Evolutionary conservation across 1,140 invertebrate genomes (phyloP), one percentile per base, ranked within the genome.

Genomic region (Orius insidiosus): DNA sequence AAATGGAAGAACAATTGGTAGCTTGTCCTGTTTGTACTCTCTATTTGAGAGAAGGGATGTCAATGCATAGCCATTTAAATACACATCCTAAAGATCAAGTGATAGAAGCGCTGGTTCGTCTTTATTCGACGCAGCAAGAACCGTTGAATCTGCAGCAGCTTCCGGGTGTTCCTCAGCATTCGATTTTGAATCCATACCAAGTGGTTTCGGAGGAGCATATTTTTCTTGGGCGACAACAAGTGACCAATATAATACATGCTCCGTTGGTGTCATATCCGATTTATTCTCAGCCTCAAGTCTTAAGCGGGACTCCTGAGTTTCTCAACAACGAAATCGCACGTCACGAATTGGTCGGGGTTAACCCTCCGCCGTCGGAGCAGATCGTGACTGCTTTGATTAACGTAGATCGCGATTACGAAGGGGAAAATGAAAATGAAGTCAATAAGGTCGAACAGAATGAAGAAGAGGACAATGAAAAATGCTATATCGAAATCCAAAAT

Each of bases 31-130:
- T 85, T 38, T 85, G 82, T 65, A 85, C 82, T 14, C 66, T 85
- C 35, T 85, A 75, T 59, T 66, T 85, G 39, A 73, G 80, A 50
- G 79, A 79, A 62, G 82, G 81, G 24, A 85, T 85, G 63, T 76
- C 76, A 45, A 62, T 85, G 48, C 75, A 81, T 55, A 71, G 71
- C 49, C 82, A 85, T 62, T 68, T 87, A 58, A 74, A 81, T 56
- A 85, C 80, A 5, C 82, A 85, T 67, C 81, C 83, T 15, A 85
- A 85, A 59, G 81, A 85, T 56, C 79, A 84, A 60, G 80, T 87
- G 18, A 85, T 85, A 51, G 78, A 78, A 57, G 83, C 83, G n/a
- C 63, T 86, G 37, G 72, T 78, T 24, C 66, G 70, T 24, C 24
- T 24, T 3, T 24, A 24, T 24, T 3, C 24, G 3, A 24, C 24